phyloP scores from a whole-genome alignment of 2,113 vertebrate genomes.

The Parotia lawesii region DNA sequence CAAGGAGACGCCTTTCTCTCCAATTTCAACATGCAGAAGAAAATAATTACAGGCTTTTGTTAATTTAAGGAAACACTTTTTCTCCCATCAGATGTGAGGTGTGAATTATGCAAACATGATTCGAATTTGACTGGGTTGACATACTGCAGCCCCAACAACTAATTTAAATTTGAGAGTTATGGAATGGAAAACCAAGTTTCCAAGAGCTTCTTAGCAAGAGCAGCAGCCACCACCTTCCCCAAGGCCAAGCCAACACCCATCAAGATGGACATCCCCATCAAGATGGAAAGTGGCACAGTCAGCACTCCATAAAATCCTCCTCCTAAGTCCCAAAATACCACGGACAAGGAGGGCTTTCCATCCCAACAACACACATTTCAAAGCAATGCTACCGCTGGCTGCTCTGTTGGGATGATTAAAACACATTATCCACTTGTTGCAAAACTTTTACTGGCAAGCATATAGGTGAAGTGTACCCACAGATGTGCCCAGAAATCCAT shows the following conservation, averaged over 20 bases:
- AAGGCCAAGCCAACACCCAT: neutral
- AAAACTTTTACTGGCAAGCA: neutral
- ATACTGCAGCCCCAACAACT: conserved; percentile 50
- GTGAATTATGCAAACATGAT: conserved; percentile 71
- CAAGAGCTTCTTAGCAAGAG: conserved; percentile 8
- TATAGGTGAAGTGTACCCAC: neutral
- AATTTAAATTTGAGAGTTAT: conserved; percentile 49
- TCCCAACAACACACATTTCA: neutral
- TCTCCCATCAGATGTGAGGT: conserved; percentile 63
- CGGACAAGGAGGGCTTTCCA: neutral
- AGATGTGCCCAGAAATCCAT: neutral
- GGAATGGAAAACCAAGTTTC: conserved; percentile 24
- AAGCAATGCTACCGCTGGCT: neutral
- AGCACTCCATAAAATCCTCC: neutral
- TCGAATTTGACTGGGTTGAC: conserved; percentile 63
- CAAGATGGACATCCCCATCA: neutral
- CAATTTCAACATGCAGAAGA: conserved; percentile 44
- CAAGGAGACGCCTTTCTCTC: conserved; percentile 25
- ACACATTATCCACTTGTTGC: neutral
- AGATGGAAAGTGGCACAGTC: neutral
- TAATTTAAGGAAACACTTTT: conserved; percentile 74
- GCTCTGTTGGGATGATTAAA: neutral
- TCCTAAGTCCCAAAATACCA: neutral
- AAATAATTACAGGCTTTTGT: conserved; percentile 65
- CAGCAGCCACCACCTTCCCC: neutral